Conservation (phyloP, 2,797 vertebrate genomes). For the Danio jaintianensis region DNA sequence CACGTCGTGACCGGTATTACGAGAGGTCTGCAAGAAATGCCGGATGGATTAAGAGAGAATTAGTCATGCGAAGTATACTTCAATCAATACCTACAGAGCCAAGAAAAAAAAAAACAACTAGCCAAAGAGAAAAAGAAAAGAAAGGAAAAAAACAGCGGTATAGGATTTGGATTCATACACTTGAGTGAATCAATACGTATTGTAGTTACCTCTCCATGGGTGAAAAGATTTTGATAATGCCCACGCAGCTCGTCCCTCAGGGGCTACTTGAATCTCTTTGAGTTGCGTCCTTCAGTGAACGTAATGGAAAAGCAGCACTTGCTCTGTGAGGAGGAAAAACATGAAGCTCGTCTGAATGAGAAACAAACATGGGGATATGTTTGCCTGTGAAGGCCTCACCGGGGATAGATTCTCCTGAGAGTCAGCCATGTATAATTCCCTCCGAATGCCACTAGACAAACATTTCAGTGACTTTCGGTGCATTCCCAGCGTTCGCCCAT, state of each 20-base stretch:
- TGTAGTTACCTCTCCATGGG: conserved; percentile 44
- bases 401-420: conserved; percentile 67
- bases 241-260: conserved; percentile 47
- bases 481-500: conserved; percentile 53
- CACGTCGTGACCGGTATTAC: not conserved
- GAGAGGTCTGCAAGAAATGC: not conserved
- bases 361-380: conserved; percentile 64
- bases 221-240: conserved; percentile 46
- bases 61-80: conserved; percentile 3
- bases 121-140: not conserved
- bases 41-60: not conserved
- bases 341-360: conserved; percentile 49
- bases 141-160: not conserved
- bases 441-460: conserved; percentile 51
- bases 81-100: conserved; percentile 2
- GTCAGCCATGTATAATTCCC: conserved; percentile 52
- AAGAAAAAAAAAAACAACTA: not conserved
- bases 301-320: conserved; percentile 41
- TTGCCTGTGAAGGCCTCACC: conserved; percentile 68
- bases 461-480: conserved; percentile 52
- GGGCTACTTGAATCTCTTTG: conserved; percentile 50
- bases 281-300: conserved; percentile 48
- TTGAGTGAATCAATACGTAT: conserved; percentile 45
- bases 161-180: conserved; percentile 3
- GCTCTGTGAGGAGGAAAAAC: conserved; percentile 55